phyloP scores from a whole-genome alignment of 2,888 invertebrate species.

The Drosophila helvetica region DNA sequence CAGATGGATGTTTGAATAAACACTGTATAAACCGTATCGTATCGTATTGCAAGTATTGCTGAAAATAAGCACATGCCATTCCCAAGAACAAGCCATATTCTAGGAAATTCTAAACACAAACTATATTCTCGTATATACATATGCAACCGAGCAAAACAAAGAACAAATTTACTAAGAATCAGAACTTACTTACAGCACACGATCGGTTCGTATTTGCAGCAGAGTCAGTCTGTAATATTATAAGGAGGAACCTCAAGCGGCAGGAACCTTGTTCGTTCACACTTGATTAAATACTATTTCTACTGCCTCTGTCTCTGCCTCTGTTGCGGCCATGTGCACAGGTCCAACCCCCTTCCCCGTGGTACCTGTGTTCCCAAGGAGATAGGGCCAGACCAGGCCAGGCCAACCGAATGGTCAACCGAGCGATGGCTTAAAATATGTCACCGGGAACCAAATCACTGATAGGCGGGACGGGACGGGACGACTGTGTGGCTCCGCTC shows the following conservation, averaged over 20 bases:
- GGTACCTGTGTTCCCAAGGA: slow-evolving; percentile 20
- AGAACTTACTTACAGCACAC: slow-evolving; percentile 22
- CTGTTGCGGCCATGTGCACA: background rate
- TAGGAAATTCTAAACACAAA: background rate
- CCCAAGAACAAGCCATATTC: background rate
- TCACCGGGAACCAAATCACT: slow-evolving; percentile 34
- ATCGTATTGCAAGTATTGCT: background rate
- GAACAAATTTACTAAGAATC: background rate
- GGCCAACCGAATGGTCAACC: slow-evolving; percentile 31
- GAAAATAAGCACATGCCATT: background rate
- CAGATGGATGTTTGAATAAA: background rate
- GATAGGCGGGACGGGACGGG: slow-evolving; percentile 24
- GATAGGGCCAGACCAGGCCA: slow-evolving; percentile 16
- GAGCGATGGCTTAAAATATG: slow-evolving; percentile 37
- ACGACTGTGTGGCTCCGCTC: slow-evolving; percentile 6
- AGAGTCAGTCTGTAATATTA: slow-evolving; percentile 2
- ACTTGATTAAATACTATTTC: slow-evolving; percentile 20
- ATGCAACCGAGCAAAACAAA: no score
- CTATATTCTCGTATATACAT: no score
- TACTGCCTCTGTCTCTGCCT: background rate
- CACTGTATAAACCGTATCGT: background rate
- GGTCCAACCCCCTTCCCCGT: slow-evolving; percentile 2
- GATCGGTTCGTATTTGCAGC: background rate
- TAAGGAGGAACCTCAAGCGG: background rate
- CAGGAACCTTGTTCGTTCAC: slow-evolving; percentile 39